These are phyloP conservation scores for Brachyhypopomus gauderio DNA, from an alignment of 2,113 vertebrate genomes.

Conservation along the genomic window DNA sequence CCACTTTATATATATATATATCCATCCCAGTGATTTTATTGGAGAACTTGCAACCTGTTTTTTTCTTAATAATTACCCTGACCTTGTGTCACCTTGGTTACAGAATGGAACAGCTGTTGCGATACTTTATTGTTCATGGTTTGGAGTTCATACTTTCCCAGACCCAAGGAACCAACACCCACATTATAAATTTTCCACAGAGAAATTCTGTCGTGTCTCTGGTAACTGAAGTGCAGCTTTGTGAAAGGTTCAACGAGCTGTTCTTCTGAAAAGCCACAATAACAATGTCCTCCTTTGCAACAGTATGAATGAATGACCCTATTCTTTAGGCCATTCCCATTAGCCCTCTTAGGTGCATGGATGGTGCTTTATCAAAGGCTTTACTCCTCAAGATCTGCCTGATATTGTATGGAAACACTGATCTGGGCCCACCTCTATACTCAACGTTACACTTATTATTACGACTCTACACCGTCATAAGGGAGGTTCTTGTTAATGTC, in stretches of 20 bases:
- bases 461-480: not conserved
- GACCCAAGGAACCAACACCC: conserved; percentile 64
- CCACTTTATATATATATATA: not conserved
- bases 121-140: conserved; percentile 50
- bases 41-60: not conserved
- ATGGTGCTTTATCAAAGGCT: no score
- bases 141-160: conserved; percentile 51
- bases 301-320: not conserved
- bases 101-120: conserved; percentile 60
- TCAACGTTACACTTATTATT: not conserved
- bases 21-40: not conserved
- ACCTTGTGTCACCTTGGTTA: not conserved
- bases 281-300: conserved; percentile 49
- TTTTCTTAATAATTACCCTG: not conserved
- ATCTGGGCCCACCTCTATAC: not conserved
- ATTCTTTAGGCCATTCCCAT: conserved; percentile 7
- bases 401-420: not conserved
- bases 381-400: not conserved
- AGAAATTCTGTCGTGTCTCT: conserved; percentile 21
- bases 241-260: not conserved
- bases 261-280: conserved; percentile 36
- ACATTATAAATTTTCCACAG: conserved; percentile 45
- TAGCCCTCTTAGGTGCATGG: not conserved
- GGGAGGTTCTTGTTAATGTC: conserved; percentile 1
- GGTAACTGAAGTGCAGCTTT: conserved; percentile 19